These are phyloP conservation scores for Falco columbarius DNA, from an alignment of 2,797 vertebrate genomes.

Conservation along the genomic window DNA sequence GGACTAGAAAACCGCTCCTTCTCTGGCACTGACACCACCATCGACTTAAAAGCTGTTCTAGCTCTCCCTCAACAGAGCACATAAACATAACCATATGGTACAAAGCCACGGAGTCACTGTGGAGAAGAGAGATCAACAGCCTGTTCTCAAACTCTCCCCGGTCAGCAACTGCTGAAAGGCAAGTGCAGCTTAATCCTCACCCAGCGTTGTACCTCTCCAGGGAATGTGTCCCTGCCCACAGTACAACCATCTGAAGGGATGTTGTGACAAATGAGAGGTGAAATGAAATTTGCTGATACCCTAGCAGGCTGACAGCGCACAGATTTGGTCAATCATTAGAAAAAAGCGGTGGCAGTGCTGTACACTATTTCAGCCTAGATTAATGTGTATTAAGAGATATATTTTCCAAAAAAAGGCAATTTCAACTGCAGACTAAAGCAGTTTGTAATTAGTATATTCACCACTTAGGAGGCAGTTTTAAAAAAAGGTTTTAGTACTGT, in stretches of 20 bases:
- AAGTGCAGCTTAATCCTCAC: neutral
- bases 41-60: slow-evolving; percentile 1
- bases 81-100: slow-evolving; percentile 31
- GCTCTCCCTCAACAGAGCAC: neutral
- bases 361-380: neutral
- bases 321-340: neutral
- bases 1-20: neutral
- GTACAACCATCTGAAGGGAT: neutral
- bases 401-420: neutral
- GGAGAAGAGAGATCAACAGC: neutral
- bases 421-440: neutral
- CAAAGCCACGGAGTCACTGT: neutral
- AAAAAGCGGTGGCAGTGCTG: neutral
- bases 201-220: neutral
- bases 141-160: neutral
- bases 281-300: neutral
- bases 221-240: neutral
- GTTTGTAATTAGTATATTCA: neutral
- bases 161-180: neutral
- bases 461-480: neutral
- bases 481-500: neutral
- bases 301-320: neutral
- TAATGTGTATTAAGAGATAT: neutral
- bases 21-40: neutral
- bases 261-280: neutral